Base-by-base conservation (phyloP, 2,113 vertebrate species). In the Syngnathus scovelli region DNA sequence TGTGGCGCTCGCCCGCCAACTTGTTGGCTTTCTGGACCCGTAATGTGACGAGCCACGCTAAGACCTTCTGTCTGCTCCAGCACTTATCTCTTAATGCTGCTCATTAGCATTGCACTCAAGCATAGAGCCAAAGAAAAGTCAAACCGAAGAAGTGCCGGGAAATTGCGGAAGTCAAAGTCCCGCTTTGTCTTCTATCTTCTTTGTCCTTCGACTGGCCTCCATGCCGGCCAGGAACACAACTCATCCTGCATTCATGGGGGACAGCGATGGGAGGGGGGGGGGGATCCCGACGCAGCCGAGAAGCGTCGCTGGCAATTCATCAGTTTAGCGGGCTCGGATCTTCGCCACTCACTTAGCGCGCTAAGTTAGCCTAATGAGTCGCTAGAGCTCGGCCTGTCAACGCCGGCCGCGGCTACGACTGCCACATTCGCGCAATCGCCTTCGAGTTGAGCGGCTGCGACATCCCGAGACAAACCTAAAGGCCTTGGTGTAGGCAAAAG, bases 381-480 rank as follows among this genome's bases (percentile, higher is more conserved):
- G 68, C 72, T 82, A 78, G 78, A 79, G 82, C 83, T 59, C 81
- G 72, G 74, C 78, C 80, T 83, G 86, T 85, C 85, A 85, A 58
- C 48, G 12, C 19, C 49, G 48, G n/a, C 48, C 59, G 79, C 48
- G 77, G 83, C 75, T 73, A 88, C 60, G 78, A 74, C 77, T 88
- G 88, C 87, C 88, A 86, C 77, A 82, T 87, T 78, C 67, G 78
- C 84, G 70, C 80, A 83, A 3, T n/a, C 19, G 81, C 72, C 66
- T 72, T 88, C 78, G 87, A 81, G 80, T 78, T 82, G 84, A 88
- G 70, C 76, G 75, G 73, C 75, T 83, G 83, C 85, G 84, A 89
- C 79, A 85, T 86, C 72, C 74, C 62, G 70, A 82, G 79, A 85
- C 70, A 74, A 87, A 88, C 76, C 77, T 79, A 87, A 77, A 80